These are phyloP conservation scores for Alces alces DNA, from an alignment of 2,113 vertebrate species.

Conservation along the genomic window DNA sequence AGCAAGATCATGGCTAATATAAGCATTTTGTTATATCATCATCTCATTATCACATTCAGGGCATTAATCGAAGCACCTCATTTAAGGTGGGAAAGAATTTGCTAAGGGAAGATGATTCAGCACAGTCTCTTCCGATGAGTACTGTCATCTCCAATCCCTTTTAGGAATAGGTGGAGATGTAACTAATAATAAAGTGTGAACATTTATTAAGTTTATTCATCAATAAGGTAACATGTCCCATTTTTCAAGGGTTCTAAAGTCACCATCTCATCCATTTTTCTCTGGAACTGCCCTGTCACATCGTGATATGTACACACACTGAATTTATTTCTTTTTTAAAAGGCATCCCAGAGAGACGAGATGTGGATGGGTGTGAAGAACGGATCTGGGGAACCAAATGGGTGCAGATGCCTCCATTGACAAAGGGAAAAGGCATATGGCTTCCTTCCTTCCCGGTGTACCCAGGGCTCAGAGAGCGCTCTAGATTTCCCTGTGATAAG, in stretches of 20 bases:
- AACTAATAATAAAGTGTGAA: neutral
- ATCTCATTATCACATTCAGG: neutral
- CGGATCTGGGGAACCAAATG: neutral
- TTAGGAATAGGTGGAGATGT: neutral
- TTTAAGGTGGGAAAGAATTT: neutral
- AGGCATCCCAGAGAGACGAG: conserved; percentile 23
- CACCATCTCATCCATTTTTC: neutral
- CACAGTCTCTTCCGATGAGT: neutral
- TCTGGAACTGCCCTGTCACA: conserved; percentile 19
- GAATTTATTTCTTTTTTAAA: neutral
- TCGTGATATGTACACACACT: neutral
- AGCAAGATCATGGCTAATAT: neutral
- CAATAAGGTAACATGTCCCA: neutral
- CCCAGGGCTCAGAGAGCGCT: conserved; percentile 32
- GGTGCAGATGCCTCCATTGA: conserved; percentile 21
- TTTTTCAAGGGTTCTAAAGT: neutral
- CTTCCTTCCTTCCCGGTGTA: conserved; percentile 41
- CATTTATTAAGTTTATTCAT: neutral
- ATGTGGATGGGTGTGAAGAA: conserved; percentile 13
- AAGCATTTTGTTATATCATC: neutral
- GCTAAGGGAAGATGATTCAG: neutral
- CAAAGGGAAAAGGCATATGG: conserved; percentile 53
- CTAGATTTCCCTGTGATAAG: conserved; percentile 41
- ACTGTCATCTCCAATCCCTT: neutral
- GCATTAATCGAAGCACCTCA: neutral